Base-by-base conservation (phyloP, 2,113 vertebrate species). In the Stercorarius parasiticus region DNA sequence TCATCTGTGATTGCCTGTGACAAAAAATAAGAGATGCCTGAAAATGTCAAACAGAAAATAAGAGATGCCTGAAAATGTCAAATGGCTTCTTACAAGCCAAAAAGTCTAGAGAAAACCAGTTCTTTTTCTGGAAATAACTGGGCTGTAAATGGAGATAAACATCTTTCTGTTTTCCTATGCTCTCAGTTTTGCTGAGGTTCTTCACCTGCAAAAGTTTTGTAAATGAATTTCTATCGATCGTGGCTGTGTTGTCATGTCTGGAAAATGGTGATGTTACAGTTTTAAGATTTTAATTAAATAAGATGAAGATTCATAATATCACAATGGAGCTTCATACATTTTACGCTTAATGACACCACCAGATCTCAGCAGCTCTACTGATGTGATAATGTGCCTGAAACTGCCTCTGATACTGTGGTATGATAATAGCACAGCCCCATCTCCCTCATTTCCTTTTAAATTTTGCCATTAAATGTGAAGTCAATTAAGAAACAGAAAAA, bases 31-130 rank as follows among this genome's bases (percentile, higher is more conserved):
- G 49, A 71, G 42, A 70, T 25, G 10, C 27, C 77, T 90, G 64
- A 93, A 95, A 95, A 91, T 73, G 82, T 69, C 88, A 73, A 95
- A 94, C 15, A 92, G 30, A 93, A 85, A 92, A 49, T 50, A 82
- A 86, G 56, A 88, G 67, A 83, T 65, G 40, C 23, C 34, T 91
- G 53, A 61, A 97, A 94, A 94, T 94, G 82, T 87, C 82, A 93
- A 90, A 93, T 47, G 32, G 10, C 49, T 76, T 92, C 47, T 74
- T 11, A 40, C 29, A 67, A 90, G 38, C 43, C 38, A 85, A 14
- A 76, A 94, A 76, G 8, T 69, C n/a, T 25, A 56, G 56, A 67
- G 65, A 72, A 95, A 93, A 21, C 0, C 18, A 56, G n/a, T 40
- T 5, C 3, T 36, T 82, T 84, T 78, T 56, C 55, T 74, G 26